These are phyloP conservation scores for Tridacna crocea DNA, from an alignment of 2,888 invertebrate genomes.

Conservation along the genomic window DNA sequence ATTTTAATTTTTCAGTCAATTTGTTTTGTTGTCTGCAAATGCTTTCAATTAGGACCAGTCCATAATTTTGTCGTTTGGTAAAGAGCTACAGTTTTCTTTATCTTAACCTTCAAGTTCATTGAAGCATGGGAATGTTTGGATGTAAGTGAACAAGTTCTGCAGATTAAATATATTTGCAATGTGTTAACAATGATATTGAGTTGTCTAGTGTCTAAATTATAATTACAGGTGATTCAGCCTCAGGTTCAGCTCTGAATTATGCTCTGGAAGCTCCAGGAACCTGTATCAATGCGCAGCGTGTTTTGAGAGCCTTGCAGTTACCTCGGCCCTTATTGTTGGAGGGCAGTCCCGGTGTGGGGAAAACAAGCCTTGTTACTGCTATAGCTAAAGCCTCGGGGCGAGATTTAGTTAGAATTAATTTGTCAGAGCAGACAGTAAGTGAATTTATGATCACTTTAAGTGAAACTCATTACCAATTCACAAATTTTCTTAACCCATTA, in stretches of 20 bases:
- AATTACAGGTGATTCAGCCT: slow-evolving; percentile 12
- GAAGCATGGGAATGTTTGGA: too few relatives aligned
- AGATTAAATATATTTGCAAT: too few relatives aligned
- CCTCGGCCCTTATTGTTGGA: slow-evolving; percentile 95
- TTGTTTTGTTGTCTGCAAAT: too few relatives aligned
- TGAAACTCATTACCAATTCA: too few relatives aligned
- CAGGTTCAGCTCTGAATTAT: slow-evolving; percentile 64
- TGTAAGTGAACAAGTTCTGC: too few relatives aligned
- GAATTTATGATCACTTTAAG: neutral
- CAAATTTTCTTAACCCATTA: too few relatives aligned
- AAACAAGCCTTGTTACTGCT: slow-evolving; percentile 96
- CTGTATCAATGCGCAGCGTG: slow-evolving; percentile 91
- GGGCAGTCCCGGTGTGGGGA: slow-evolving; percentile 98
- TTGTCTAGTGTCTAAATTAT: neutral
- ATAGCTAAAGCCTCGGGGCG: slow-evolving; percentile 94
- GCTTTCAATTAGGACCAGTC: too few relatives aligned
- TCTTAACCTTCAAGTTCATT: too few relatives aligned
- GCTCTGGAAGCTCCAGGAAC: slow-evolving; percentile 84
- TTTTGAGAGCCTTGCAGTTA: slow-evolving; percentile 94
- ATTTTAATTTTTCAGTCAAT: too few relatives aligned
- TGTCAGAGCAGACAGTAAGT: slow-evolving; percentile 98
- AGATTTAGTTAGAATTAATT: slow-evolving; percentile 95
- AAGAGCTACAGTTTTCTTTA: too few relatives aligned
- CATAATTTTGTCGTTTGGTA: too few relatives aligned
- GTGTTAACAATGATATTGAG: too few relatives aligned